These are phyloP conservation scores for Tetranychus piercei DNA, from an alignment of 2,888 invertebrate species.

Conservation along the genomic window DNA sequence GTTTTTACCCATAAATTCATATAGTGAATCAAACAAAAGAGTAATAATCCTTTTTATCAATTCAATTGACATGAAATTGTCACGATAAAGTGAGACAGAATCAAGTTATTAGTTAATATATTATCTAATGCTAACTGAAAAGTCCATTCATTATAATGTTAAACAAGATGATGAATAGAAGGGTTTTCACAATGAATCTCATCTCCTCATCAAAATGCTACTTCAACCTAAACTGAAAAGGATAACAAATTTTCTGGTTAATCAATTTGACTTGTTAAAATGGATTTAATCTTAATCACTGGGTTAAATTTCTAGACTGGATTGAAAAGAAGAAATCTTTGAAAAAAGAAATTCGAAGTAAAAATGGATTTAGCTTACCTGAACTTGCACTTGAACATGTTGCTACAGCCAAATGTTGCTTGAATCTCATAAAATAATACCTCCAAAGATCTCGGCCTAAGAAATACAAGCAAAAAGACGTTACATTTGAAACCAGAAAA, in stretches of 20 bases:
- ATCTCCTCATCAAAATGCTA: no score
- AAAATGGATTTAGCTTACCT: not conserved
- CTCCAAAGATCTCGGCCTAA: constrained; percentile 18
- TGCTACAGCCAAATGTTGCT: constrained; percentile 18
- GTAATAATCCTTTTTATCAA: not conserved
- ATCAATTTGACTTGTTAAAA: no score
- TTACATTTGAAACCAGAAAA: not conserved
- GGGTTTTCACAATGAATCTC: no score
- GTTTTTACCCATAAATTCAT: not conserved
- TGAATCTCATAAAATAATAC: constrained; percentile 19
- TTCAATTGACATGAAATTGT: constrained; percentile 1
- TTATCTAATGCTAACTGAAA: no score
- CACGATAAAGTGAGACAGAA: not conserved
- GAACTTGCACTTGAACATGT: constrained; percentile 5
- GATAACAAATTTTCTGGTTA: no score
- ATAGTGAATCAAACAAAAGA: not conserved
- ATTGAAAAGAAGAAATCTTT: no score
- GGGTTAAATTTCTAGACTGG: no score
- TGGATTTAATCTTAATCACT: no score
- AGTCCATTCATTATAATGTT: no score
- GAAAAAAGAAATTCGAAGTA: not conserved
- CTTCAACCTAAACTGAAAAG: no score
- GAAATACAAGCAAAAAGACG: not conserved
- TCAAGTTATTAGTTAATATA: no score
- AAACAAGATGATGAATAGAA: no score